Conservation (phyloP, 2,113 vertebrate genomes). For the Chrysemys picta region DNA sequence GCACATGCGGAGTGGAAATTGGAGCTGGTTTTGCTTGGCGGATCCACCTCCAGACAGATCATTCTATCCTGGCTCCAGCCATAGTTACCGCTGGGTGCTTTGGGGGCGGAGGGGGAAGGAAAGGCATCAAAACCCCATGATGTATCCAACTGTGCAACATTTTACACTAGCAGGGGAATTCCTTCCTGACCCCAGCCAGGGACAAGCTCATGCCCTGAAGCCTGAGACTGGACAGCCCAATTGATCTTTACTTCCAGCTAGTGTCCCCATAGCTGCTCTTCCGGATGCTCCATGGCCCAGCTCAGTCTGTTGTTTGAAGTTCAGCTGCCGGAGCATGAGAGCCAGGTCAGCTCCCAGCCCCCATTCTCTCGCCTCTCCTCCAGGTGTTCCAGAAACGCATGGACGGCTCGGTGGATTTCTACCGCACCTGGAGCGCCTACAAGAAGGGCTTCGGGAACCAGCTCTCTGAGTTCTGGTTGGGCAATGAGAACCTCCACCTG, state of each 20-base stretch:
- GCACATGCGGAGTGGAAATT: not conserved
- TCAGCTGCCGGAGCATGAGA: not conserved
- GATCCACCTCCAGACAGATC: not conserved
- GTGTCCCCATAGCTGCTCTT: not conserved
- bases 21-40: not conserved
- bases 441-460: slow-evolving; percentile 58
- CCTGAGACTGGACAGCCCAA: not conserved
- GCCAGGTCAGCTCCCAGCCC: not conserved
- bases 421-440: slow-evolving; percentile 36
- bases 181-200: not conserved
- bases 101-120: not conserved
- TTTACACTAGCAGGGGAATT: not conserved
- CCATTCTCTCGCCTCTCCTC: not conserved
- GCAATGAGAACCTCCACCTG: slow-evolving; percentile 57
- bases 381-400: slow-evolving; percentile 50
- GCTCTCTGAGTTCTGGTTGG: slow-evolving; percentile 63
- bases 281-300: not conserved
- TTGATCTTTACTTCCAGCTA: not conserved
- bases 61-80: not conserved
- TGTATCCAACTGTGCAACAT: not conserved
- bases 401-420: slow-evolving; percentile 53
- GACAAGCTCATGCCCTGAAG: not conserved
- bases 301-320: no score
- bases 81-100: not conserved
- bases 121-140: not conserved